phyloP scores from a whole-genome alignment of 2,113 vertebrate species.

The Oxyruncus cristatus region DNA sequence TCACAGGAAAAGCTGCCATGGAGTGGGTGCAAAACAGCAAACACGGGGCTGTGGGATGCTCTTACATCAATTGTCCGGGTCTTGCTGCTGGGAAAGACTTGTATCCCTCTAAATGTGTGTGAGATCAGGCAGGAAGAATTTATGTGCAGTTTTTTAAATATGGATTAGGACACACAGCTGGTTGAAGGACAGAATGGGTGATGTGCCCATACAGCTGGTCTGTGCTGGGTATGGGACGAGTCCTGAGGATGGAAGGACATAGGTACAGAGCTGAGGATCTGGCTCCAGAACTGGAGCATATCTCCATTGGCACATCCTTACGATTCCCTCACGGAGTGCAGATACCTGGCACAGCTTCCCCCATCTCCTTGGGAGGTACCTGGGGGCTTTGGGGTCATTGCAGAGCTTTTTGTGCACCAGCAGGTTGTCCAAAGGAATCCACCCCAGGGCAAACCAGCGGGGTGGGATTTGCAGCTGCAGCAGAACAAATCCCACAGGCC shows the following conservation, averaged over 20 bases:
- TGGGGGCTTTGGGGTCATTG: not conserved
- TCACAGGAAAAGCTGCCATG: not conserved
- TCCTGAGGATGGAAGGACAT: not conserved
- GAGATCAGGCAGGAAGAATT: not conserved
- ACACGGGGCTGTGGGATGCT: not conserved
- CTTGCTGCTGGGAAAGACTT: not conserved
- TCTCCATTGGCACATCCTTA: not conserved
- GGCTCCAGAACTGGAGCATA: not conserved
- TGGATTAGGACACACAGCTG: not conserved
- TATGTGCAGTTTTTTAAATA: not conserved
- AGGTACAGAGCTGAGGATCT: not conserved
- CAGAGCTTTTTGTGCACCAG: not conserved
- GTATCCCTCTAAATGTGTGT: too few relatives aligned
- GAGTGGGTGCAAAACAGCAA: too few relatives aligned
- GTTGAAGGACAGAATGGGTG: not conserved
- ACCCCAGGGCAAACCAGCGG: not conserved
- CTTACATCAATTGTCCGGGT: not conserved
- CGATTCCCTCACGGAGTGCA: rapidly evolving
- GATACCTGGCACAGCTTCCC: not conserved
- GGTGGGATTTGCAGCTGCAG: not conserved
- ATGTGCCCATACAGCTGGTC: not conserved
- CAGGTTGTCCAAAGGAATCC: not conserved
- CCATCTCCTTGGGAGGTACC: not conserved
- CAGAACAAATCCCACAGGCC: not conserved
- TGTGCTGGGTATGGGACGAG: not conserved